Conservation (phyloP, 2,888 invertebrate species). For the Arrhopalites spinosus region DNA sequence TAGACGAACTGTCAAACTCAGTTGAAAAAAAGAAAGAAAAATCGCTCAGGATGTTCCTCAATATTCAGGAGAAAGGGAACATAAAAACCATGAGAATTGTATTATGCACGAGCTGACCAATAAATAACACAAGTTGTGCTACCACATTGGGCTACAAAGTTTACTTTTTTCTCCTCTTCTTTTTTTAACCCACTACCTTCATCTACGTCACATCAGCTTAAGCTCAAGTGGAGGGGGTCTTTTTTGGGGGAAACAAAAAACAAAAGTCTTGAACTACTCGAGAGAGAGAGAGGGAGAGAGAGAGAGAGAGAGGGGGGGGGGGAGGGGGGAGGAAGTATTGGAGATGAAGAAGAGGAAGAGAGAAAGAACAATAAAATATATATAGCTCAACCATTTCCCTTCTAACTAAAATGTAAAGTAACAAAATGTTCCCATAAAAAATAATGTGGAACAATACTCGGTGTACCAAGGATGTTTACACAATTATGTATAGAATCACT, state of each 20-base stretch:
- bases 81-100: neutral
- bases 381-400: no score
- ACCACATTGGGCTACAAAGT: neutral
- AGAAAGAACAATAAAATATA: no score
- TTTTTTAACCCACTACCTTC: no score
- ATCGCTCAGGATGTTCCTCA: neutral
- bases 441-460: no score
- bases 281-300: neutral
- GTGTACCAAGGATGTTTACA: no score
- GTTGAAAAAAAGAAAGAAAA: neutral
- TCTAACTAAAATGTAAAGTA: no score
- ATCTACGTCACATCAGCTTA: neutral
- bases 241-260: no score
- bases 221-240: neutral
- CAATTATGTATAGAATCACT: no score
- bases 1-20: neutral
- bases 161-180: neutral
- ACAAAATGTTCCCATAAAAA: no score
- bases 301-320: neutral
- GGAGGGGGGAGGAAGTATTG: neutral
- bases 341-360: no score
- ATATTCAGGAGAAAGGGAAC: neutral
- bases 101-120: neutral
- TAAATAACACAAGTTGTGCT: neutral
- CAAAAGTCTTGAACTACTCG: neutral